Percentiles rank a stretch among this genome's conserved stretches.
Conservation (phyloP, 2,888 invertebrate genomes). For the Andrena bicolor region DNA sequence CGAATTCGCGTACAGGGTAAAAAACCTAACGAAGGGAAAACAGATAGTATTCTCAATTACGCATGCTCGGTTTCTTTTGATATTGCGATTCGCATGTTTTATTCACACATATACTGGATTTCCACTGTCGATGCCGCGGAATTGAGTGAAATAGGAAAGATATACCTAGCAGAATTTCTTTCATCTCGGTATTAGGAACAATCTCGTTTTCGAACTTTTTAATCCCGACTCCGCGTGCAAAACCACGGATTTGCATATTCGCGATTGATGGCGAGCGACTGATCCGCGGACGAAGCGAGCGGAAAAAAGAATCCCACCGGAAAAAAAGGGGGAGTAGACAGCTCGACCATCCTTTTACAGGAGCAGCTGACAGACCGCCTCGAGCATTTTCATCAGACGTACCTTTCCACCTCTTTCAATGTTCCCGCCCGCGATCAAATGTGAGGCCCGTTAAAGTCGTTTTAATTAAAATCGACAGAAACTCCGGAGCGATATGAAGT, state of each 20-base stretch:
- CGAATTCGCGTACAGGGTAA: conserved; percentile 23
- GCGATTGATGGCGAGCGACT: conserved; percentile 26
- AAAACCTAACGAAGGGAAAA: conserved; percentile 28
- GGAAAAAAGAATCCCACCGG: neutral
- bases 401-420: conserved; percentile 35
- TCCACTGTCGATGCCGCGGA: neutral
- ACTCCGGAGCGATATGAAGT: conserved; percentile 13
- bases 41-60: conserved; percentile 20
- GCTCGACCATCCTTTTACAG: conserved; percentile 44
- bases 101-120: no score
- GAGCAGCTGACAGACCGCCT: conserved; percentile 49
- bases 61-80: neutral
- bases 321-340: conserved; percentile 28
- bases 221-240: neutral
- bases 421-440: conserved; percentile 38
- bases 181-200: neutral
- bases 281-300: conserved; percentile 14
- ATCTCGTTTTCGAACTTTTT: neutral
- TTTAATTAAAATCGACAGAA: conserved; percentile 54
- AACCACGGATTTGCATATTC: neutral
- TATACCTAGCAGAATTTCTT: neutral
- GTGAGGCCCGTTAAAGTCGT: conserved; percentile 29
- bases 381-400: conserved; percentile 59
- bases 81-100: neutral
- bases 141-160: neutral